These are phyloP conservation scores for Cariama cristata DNA, from an alignment of 2,113 vertebrate species.

Conservation along the genomic window DNA sequence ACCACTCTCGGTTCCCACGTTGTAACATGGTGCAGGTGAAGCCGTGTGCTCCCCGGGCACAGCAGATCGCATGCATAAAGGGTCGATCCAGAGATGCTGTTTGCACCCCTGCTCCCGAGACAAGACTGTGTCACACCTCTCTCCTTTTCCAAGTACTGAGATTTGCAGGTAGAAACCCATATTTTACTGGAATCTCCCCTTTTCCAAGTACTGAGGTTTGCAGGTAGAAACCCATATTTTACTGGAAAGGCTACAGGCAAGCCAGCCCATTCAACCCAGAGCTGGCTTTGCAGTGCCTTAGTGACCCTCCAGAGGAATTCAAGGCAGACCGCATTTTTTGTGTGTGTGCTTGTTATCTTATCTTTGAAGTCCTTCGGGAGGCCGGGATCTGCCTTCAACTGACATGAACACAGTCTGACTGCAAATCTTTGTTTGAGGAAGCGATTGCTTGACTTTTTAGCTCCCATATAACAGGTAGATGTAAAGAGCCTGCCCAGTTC, in stretches of 20 bases:
- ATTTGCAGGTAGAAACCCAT: background rate
- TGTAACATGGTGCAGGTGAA: rapidly evolving
- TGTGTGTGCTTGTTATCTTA: constrained; percentile 28
- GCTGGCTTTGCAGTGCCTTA: background rate
- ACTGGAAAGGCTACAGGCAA: background rate
- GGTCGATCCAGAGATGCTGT: background rate
- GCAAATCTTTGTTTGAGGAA: constrained; percentile 19
- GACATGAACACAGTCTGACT: background rate
- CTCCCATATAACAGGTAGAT: background rate
- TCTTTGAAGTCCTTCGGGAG: constrained; percentile 6
- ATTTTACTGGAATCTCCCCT: background rate
- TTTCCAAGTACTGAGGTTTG: background rate
- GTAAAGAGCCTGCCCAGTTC: background rate
- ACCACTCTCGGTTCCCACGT: rapidly evolving
- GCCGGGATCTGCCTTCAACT: background rate
- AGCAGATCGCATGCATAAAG: rapidly evolving
- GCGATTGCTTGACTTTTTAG: background rate
- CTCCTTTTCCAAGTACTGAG: background rate
- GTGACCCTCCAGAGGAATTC: constrained; percentile 37
- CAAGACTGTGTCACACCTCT: background rate
- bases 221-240: background rate
- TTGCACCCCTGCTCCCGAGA: background rate
- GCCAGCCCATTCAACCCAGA: background rate
- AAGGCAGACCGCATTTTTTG: background rate
- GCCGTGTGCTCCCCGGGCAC: rapidly evolving